Percentiles rank a stretch among this genome's conserved stretches.
Conservation (phyloP, 2,888 invertebrate species). For the Andrena chrysosceles region DNA sequence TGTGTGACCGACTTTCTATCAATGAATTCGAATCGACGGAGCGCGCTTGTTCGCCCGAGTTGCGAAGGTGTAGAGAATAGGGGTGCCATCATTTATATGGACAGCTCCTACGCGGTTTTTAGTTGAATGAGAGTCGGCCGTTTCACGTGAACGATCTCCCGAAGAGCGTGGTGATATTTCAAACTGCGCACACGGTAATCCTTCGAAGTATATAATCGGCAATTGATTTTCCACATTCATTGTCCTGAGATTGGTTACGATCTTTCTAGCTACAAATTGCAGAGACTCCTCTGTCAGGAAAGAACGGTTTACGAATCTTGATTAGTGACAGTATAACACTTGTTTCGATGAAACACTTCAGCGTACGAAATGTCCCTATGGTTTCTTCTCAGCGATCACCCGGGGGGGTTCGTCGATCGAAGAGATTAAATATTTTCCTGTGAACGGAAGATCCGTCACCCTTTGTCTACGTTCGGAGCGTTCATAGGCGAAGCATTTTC, state of each 20-base stretch:
- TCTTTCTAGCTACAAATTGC: too few relatives aligned
- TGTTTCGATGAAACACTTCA: constrained; percentile 36
- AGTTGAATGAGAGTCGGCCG: constrained; percentile 3
- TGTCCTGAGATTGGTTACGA: too few relatives aligned
- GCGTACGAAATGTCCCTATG: constrained; percentile 29
- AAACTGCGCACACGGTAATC: neutral
- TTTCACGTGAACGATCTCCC: neutral
- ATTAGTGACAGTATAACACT: neutral
- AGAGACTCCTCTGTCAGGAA: too few relatives aligned
- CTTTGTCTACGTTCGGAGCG: constrained; percentile 47
- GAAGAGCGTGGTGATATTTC: neutral
- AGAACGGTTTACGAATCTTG: neutral
- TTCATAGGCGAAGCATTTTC: constrained; percentile 53
- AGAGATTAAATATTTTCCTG: constrained; percentile 65
- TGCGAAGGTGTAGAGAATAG: neutral
- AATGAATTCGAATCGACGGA: constrained; percentile 38
- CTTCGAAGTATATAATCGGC: too few relatives aligned
- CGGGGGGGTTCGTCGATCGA: constrained; percentile 23
- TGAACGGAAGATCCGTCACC: constrained; percentile 22
- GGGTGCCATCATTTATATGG: neutral
- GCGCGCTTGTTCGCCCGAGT: neutral
- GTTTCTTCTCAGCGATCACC: constrained; percentile 21
- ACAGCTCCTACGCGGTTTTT: constrained; percentile 9
- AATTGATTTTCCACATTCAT: too few relatives aligned
- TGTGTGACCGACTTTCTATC: constrained; percentile 12